Percentiles rank a stretch among this genome's conserved stretches.
Conservation (phyloP, 2,797 vertebrate species). For the Caiman crocodilus region DNA sequence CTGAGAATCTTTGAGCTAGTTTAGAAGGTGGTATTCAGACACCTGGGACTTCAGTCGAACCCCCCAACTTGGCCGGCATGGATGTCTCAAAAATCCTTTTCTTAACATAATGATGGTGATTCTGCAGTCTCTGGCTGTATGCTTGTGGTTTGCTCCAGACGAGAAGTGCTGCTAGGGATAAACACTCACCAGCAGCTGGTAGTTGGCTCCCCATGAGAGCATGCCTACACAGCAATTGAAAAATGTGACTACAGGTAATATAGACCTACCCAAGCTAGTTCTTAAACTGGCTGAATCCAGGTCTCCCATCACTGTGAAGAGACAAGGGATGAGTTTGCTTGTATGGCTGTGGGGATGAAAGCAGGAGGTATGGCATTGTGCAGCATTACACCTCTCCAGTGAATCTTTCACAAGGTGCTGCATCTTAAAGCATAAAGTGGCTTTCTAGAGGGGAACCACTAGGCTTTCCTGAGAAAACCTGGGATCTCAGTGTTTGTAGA, state of each 20-base stretch:
- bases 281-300: not conserved
- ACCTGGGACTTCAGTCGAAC: not conserved
- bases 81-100: not conserved
- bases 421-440: not conserved
- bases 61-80: not conserved
- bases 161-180: not conserved
- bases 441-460: not conserved
- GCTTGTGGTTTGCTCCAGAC: not conserved
- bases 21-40: not conserved
- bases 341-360: not conserved
- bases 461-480: not conserved
- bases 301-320: too few relatives aligned
- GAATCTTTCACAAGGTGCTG: too few relatives aligned
- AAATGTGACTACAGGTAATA: not conserved
- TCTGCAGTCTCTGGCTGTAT: not conserved
- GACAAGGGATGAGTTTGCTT: not conserved
- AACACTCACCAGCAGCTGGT: not conserved
- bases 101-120: not conserved
- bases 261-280: not conserved
- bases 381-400: not conserved
- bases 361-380: not conserved
- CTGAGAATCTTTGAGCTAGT: not conserved
- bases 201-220: not conserved
- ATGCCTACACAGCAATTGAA: constrained; percentile 9
- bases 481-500: not conserved